Base-by-base conservation (phyloP, 2,113 vertebrate species). In the Poeciliopsis occidentalis region DNA sequence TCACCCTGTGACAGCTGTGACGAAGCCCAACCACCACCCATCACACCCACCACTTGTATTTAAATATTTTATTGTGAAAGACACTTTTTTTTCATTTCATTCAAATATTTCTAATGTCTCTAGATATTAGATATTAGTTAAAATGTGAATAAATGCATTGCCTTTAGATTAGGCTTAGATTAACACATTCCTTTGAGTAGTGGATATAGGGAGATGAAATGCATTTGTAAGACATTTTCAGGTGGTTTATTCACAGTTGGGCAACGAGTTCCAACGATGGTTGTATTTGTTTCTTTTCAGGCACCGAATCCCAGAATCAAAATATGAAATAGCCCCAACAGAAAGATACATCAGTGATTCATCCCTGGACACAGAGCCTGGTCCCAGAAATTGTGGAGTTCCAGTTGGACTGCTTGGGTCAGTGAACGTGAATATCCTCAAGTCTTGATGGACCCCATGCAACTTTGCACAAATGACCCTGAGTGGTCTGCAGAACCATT, bases 151-250 rank as follows among this genome's bases (percentile, higher is more conserved):
- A 54, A 22, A 51, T 22, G 12, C 15, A 19, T 1, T 51, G 0
- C n/a, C 8, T 5, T 39, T 37, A 32, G 29, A 29, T 29, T 29
- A 29, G 29, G 44, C 24, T 68, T 11, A 81, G 71, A 85, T 83
- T 80, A 86, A 75, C 47, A 75, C 30, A 30, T 78, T 67, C 41
- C 30, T 27, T 27, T 60, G 32, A 34, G 51, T 78, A 73, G 54
- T 71, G 87, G 81, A 79, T 70, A 72, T 74, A 85, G 51, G 76
- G 76, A 84, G 86, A 83, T 80, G 79, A 7, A 8, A 22, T 65
- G 57, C 47, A 77, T 15, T 12, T 80, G 64, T 3, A 70, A 64
- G 64, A 11, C n/a, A 64, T 32, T 31, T 78, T 7, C 63, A 32
- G 27, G 67, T 66, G 44, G n/a, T 30, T 30, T 41, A 69, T 39